Evolutionary conservation across 1,140 invertebrate species (phyloP), one percentile per base, ranked within the genome.

Genomic region (Paraescarpia echinospica): DNA sequence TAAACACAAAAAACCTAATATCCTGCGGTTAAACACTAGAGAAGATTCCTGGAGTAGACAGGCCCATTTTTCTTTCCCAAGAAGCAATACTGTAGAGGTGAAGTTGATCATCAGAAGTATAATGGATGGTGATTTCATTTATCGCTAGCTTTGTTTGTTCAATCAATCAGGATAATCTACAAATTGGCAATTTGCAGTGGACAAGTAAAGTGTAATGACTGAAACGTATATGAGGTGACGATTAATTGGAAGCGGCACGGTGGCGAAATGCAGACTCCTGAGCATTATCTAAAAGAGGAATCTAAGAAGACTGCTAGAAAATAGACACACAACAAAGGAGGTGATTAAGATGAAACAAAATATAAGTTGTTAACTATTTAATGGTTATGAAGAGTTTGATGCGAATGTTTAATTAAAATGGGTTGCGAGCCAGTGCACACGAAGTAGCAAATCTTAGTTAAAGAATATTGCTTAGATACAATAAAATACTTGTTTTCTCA

Each of bases 71-170:
- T 77, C 59, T 77, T 77, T 27, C 59, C 14, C 59, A 12, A 27
- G 41, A 41, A 41, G 41, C 41, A 6, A 4, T 12, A 12, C 4
- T 12, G 12, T 12, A 12, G 41, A 41, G 27, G 22, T 27, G 59
- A 6, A 27, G 59, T 22, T 77, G 22, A 77, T 77, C 59, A 77
- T 77, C 22, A 77, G 18, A 77, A 12, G 59, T 77, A 4, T 77
- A 77, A 77, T 77, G 59, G 59, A 77, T 77, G 59, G 59, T 77
- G 14, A 77, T 77, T 77, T 77, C 59, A 77, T 77, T 77, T 77
- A 77, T 31, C 27, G 27, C 2, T 27, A 77, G 59, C 59, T 77
- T 77, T 77, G 59, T 77, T 77, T 77, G 59, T 31, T 27, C 59
- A 77, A 77, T 77, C 59, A 18, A 77, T 77, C 59, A 77, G 18